These are phyloP conservation scores for Heteronetta atricapilla DNA, from an alignment of 2,113 vertebrate genomes.

Conservation along the genomic window DNA sequence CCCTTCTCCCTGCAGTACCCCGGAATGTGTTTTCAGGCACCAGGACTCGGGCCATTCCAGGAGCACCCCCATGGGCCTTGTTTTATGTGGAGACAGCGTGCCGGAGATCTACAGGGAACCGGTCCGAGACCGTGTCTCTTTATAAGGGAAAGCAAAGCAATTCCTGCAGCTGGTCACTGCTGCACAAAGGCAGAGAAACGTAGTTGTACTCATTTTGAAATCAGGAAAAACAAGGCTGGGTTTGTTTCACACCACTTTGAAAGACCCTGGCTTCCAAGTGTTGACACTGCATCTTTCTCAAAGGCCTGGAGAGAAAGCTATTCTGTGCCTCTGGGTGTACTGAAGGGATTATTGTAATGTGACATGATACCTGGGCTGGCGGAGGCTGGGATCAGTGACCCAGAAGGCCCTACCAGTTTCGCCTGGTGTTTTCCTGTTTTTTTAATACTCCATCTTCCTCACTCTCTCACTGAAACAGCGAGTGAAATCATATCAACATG, in stretches of 20 bases:
- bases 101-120: accelerated
- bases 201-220: background rate
- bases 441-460: background rate
- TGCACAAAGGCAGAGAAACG: background rate
- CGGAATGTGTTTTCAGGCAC: background rate
- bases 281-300: accelerated
- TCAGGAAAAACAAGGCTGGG: background rate
- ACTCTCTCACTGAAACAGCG: background rate
- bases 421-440: background rate
- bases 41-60: background rate
- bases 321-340: background rate
- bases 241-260: background rate
- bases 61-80: background rate
- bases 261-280: background rate
- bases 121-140: background rate
- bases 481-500: slow-evolving; percentile 45
- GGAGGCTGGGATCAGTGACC: background rate
- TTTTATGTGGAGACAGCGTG: background rate
- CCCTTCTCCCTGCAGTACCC: background rate
- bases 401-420: background rate
- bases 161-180: background rate
- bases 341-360: background rate
- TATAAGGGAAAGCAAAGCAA: background rate
- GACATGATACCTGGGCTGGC: background rate
- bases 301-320: background rate